These are phyloP conservation scores for Oncorhynchus masou DNA, from an alignment of 2,113 vertebrate species.

Conservation along the genomic window DNA sequence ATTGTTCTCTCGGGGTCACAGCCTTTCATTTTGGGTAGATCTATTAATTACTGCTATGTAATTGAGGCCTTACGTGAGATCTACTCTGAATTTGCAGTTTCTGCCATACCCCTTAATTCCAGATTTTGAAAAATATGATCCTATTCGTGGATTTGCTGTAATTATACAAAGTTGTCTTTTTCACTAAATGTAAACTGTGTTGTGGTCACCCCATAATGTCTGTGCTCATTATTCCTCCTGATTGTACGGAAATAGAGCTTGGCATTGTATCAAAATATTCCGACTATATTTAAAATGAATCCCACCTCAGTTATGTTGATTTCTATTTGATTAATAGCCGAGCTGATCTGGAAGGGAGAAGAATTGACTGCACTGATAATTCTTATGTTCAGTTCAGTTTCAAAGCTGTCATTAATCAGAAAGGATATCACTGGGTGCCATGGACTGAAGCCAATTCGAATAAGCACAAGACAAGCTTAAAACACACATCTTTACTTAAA, in stretches of 20 bases:
- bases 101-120: slow-evolving; percentile 28
- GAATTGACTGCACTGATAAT: slow-evolving; percentile 12
- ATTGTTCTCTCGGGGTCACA: slow-evolving; percentile 26
- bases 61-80: slow-evolving; percentile 36
- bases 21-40: slow-evolving; percentile 29
- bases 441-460: slow-evolving; percentile 15
- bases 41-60: slow-evolving; percentile 46
- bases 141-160: slow-evolving; percentile 24
- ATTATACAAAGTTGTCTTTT: slow-evolving; percentile 37
- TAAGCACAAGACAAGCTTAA: slow-evolving; percentile 27
- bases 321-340: slow-evolving; percentile 37
- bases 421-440: slow-evolving; percentile 19
- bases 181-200: slow-evolving; percentile 21
- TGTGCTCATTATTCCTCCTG: slow-evolving; percentile 39
- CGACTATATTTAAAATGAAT: slow-evolving; percentile 13
- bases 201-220: slow-evolving; percentile 16
- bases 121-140: slow-evolving; percentile 21
- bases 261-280: slow-evolving; percentile 19
- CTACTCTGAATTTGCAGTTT: slow-evolving; percentile 25
- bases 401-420: slow-evolving; percentile 42
- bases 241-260: slow-evolving; percentile 37
- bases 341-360: slow-evolving; percentile 3
- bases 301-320: slow-evolving; percentile 27
- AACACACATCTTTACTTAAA: slow-evolving; percentile 25
- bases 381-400: slow-evolving; percentile 25